Evolutionary conservation across 2,797 vertebrate species (phyloP).

Genomic region (Macroramphosus scolopax): DNA sequence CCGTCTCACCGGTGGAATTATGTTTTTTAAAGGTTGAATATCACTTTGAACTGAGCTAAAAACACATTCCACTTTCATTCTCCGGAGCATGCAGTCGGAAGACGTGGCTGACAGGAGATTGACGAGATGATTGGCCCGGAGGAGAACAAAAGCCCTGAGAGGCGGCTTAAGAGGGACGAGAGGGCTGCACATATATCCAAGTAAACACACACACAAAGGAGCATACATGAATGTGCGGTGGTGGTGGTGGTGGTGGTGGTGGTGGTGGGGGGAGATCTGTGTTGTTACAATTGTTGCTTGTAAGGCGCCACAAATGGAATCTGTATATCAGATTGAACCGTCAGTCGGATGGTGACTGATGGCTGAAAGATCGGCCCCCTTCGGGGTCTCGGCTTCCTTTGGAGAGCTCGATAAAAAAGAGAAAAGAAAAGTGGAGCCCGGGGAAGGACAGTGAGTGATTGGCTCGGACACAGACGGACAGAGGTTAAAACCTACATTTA

Average conservation of each 20-base stretch:
- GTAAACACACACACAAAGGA: constrained; percentile 3
- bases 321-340: constrained; percentile 74
- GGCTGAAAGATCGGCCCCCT: constrained; percentile 55
- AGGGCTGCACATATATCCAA: constrained; percentile 14
- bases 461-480: constrained; percentile 39
- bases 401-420: constrained; percentile 26
- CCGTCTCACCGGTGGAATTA: constrained; percentile 22
- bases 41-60: constrained; percentile 32
- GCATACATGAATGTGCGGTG: constrained; percentile 26
- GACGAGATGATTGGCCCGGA: constrained; percentile 53
- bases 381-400: constrained; percentile 33
- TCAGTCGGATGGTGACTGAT: constrained; percentile 72
- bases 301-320: constrained; percentile 69
- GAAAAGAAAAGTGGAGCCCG: constrained; percentile 10
- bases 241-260: too few relatives aligned
- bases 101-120: constrained; percentile 53
- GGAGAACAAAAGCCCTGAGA: constrained; percentile 53
- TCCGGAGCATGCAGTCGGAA: constrained; percentile 20
- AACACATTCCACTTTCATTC: constrained; percentile 50
- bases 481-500: constrained; percentile 57
- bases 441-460: constrained; percentile 24
- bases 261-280: constrained; percentile 37
- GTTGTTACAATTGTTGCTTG: constrained; percentile 53
- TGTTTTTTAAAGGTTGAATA: constrained; percentile 42
- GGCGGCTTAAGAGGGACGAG: constrained; percentile 45